Conservation (phyloP, 2,797 vertebrate species). For the Dromococcyx pavoninus region DNA sequence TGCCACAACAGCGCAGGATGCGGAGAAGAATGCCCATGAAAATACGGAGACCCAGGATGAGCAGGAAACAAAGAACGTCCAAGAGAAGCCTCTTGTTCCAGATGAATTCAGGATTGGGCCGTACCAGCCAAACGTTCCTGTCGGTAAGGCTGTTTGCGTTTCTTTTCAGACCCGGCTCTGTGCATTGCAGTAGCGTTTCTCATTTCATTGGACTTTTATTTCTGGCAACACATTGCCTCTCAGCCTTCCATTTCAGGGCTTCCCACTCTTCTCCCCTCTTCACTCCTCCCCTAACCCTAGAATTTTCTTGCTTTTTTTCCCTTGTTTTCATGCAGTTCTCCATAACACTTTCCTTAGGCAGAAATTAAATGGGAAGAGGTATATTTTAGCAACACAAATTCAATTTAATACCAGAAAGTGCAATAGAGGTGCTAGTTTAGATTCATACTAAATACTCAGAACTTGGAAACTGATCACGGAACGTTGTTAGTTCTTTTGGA, state of each 20-base stretch:
- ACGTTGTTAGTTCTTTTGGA: neutral
- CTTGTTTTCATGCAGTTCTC: neutral
- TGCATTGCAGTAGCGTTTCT: conserved; percentile 48
- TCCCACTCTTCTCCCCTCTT: neutral
- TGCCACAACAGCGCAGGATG: conserved; percentile 14
- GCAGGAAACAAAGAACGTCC: conserved; percentile 60
- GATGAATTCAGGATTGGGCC: conserved; percentile 84
- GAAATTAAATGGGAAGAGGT: neutral
- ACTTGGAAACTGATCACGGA: neutral
- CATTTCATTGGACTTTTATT: conserved; percentile 53
- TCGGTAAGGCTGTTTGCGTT: conserved; percentile 81
- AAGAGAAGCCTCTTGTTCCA: conserved; percentile 69
- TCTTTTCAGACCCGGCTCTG: neutral
- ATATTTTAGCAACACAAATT: neutral
- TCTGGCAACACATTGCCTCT: conserved; percentile 18
- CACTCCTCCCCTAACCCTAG: neutral
- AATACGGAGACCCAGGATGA: conserved; percentile 65
- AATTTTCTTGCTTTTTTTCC: neutral
- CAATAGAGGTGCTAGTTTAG: neutral
- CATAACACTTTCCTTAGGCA: conserved; percentile 53
- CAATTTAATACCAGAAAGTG: conserved; percentile 1
- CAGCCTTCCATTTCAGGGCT: conserved; percentile 37
- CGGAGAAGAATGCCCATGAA: conserved; percentile 64
- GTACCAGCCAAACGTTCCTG: conserved; percentile 84
- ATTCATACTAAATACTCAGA: conserved; percentile 12